phyloP scores from a whole-genome alignment of 2,888 invertebrate genomes.

The Drosophila paracracens region DNA sequence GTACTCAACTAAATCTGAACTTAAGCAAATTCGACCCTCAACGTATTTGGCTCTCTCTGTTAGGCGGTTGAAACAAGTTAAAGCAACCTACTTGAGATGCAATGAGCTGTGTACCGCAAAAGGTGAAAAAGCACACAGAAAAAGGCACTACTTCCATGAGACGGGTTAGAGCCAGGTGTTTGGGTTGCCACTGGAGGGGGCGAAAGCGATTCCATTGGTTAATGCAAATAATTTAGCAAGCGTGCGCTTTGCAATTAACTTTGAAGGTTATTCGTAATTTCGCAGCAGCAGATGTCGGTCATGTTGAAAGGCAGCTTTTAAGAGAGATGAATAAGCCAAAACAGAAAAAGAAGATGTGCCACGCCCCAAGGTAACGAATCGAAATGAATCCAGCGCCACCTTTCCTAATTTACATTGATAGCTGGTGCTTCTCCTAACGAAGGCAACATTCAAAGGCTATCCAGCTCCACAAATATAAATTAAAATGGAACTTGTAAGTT shows the following conservation, averaged over 20 bases:
- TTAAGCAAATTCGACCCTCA: slow-evolving; percentile 66
- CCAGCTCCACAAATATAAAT: slow-evolving; percentile 65
- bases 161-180: slow-evolving; percentile 3
- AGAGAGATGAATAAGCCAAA: slow-evolving; percentile 32
- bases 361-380: slow-evolving; percentile 63
- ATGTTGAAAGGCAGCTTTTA: slow-evolving; percentile 50
- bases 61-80: slow-evolving; percentile 24
- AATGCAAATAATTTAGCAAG: slow-evolving; percentile 75
- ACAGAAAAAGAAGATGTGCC: slow-evolving; percentile 24
- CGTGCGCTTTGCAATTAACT: slow-evolving; percentile 72
- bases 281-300: slow-evolving; percentile 26
- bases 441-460: slow-evolving; percentile 67
- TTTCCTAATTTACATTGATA: slow-evolving; percentile 78
- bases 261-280: slow-evolving; percentile 66
- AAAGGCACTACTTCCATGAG: neutral
- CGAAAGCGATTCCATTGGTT: slow-evolving; percentile 49
- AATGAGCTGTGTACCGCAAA: slow-evolving; percentile 72
- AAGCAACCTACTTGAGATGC: slow-evolving; percentile 66
- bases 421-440: slow-evolving; percentile 59
- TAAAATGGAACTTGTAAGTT: slow-evolving; percentile 79
- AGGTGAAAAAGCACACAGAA: slow-evolving; percentile 58
- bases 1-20: slow-evolving; percentile 66
- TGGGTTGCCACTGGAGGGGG: neutral
- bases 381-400: slow-evolving; percentile 65
- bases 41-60: slow-evolving; percentile 17